Conservation (phyloP, 2,888 invertebrate genomes). For the Malthinus flaveolus region DNA sequence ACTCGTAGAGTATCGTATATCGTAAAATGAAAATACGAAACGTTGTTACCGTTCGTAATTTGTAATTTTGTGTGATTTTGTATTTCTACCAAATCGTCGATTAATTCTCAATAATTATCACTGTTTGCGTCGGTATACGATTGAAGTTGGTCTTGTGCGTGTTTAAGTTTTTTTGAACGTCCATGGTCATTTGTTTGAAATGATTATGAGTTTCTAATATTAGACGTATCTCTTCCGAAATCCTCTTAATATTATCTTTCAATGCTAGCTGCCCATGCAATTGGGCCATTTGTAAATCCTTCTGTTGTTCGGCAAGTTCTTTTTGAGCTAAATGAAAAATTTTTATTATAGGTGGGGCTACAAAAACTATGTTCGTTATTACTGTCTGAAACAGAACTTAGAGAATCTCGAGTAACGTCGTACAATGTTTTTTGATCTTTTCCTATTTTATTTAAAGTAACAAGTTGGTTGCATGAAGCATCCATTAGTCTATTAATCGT, state of each 20-base stretch:
- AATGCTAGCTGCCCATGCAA: constrained; percentile 57
- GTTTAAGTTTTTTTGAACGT: constrained; percentile 61
- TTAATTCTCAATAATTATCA: constrained; percentile 59
- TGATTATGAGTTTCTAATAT: constrained; percentile 62
- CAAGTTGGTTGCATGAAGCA: constrained; percentile 50
- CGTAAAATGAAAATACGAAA: too few relatives aligned
- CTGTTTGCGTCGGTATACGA: constrained; percentile 56
- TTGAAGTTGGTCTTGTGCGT: constrained; percentile 56
- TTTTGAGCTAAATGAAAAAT: constrained; percentile 52
- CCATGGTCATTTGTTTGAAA: constrained; percentile 59
- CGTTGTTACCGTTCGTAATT: too few relatives aligned
- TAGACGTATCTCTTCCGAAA: constrained; percentile 63
- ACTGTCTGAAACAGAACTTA: constrained; percentile 41
- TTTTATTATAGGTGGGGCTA: too few relatives aligned
- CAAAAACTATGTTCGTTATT: not conserved
- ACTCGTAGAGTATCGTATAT: too few relatives aligned
- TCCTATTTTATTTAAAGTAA: constrained; percentile 44
- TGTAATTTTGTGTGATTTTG: too few relatives aligned
- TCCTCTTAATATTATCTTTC: constrained; percentile 59
- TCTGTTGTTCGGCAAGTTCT: constrained; percentile 58
- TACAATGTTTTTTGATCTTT: constrained; percentile 46
- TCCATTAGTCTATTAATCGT: constrained; percentile 66
- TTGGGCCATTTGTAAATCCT: constrained; percentile 57
- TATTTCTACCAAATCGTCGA: constrained; percentile 59
- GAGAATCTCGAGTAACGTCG: constrained; percentile 44